Percentiles rank a stretch among this genome's conserved stretches.
These are phyloP conservation scores for Lasioglossum pauxillum DNA, from an alignment of 2,888 invertebrate species.

Conservation along the genomic window DNA sequence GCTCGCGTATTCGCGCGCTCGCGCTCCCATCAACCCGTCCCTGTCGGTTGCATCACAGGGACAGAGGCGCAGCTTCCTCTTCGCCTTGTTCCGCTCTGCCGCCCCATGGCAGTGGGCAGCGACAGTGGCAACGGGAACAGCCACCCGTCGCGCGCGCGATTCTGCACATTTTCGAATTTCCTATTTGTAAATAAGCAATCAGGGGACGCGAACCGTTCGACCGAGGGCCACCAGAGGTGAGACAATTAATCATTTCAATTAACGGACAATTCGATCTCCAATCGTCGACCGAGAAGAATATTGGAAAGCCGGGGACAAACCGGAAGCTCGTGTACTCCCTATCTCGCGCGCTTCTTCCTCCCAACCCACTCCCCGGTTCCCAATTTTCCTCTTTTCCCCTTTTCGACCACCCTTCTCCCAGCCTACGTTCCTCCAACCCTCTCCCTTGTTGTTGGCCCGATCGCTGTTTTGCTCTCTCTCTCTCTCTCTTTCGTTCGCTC, in stretches of 20 bases:
- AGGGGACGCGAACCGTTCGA: conserved; percentile 69
- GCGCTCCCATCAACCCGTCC: conserved; percentile 19
- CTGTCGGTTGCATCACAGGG: conserved; percentile 7
- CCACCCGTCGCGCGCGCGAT: conserved; percentile 66
- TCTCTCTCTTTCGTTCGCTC: not conserved
- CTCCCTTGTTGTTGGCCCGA: not conserved
- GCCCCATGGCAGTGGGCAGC: conserved; percentile 40
- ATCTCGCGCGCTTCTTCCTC: conserved; percentile 33
- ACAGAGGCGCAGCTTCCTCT: conserved; percentile 24
- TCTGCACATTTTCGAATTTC: conserved; percentile 84
- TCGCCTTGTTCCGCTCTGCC: conserved; percentile 36
- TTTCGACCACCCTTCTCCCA: conserved; percentile 26
- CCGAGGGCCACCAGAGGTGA: conserved; percentile 78
- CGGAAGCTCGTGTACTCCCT: conserved; percentile 73
- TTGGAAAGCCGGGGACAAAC: conserved; percentile 79
- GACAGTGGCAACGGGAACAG: conserved; percentile 28
- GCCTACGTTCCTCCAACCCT: not conserved
- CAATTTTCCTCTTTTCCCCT: conserved; percentile 31
- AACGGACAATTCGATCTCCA: conserved; percentile 83
- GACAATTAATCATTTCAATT: conserved; percentile 85
- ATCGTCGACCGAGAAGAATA: conserved; percentile 81
- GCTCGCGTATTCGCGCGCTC: not conserved
- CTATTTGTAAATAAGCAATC: conserved; percentile 85
- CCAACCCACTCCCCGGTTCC: not conserved
- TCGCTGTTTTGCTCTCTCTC: not conserved